Base-by-base conservation (phyloP, 1,140 invertebrate species). In the Drosophila auraria region DNA sequence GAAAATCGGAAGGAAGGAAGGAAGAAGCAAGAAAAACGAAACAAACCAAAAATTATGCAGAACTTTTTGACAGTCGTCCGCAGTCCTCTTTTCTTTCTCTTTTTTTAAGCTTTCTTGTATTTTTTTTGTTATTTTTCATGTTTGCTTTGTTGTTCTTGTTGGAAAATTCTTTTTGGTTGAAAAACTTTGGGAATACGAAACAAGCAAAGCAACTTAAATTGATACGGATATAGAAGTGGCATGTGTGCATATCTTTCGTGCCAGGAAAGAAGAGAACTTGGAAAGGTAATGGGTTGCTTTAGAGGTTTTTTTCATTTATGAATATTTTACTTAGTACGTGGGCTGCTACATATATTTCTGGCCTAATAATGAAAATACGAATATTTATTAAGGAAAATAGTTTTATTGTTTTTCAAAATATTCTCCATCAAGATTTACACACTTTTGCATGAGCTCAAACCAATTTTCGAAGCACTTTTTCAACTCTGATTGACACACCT, bases 1-100 rank as follows among this genome's bases (percentile, higher is more conserved):
- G 30, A 65, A 72, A 71, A 60, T 65, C 40, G 53, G 69, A 72
- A 73, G 54, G 20, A 57, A 73, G 54, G 20, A 57, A 57, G 54
- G 54, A 57, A 57, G 14, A 25, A 11, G 23, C 23, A 70, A 53
- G 51, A 65, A 51, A 54, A 53, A 58, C 45, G 33, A 58, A 72
- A 71, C 53, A 60, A 71, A 64, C 70, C 47, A 79, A 78, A 82
- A 83, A 79, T 83, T 75, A 83, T 83, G 51, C 80, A 79, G 44
- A 83, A 75, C 69, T 83, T 81, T 81, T 77, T 77, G 80, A 59
- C 70, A 78, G 69, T 63, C 59, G 75, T 63, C 59, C 60, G 68
- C 66, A 64, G 59, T 68, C 59, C 20, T 44, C 15, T 45, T 72
- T 44, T 7, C 30, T 14, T n/a, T 42, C 47, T 27, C n/a, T 45